Evolutionary conservation across 1,140 invertebrate species (phyloP), one percentile per base, ranked within the genome.

Genomic region (Bactericera cockerelli): DNA sequence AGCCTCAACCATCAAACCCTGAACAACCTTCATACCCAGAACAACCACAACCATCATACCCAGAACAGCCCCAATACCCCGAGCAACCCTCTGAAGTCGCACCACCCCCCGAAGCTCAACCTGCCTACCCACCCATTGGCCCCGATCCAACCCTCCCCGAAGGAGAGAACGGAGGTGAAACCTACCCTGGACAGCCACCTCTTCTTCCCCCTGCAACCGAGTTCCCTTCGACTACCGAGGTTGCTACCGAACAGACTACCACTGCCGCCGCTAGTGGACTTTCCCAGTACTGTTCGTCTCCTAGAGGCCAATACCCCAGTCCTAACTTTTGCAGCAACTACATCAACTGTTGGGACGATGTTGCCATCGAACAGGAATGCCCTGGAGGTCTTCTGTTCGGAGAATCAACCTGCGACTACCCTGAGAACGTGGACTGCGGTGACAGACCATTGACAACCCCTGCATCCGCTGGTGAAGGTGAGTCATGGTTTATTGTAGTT

Each of bases 331-430:
- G 82, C 65, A 76, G 75, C 22, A 78, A 75, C 64, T 85, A 80
- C 66, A 62, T 84, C 0, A 84, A 83, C 65, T 85, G 82, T 61
- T 85, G 82, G 82, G 81, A 83, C 63, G 81, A 79, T 1, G 73
- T 75, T 38, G 79, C 76, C 0, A 70, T 79, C 4, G 81, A 83
- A 62, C 78, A 83, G 65, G 72, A 75, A 11, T 85, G 82, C 63
- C 80, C 81, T 0, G 67, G 68, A 13, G 78, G 77, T 10, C 65
- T 84, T 0, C 66, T 81, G 0, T 85, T 84, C 66, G 59, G 61
- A 16, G 57, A 59, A 24, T 25, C 28, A 10, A 79, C 77, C 58
- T 85, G 82, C 61, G 82, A 84, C 61, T 83, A 79, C 63, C 67
- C 74, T 1, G 69, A 74, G 61, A 81, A 79, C 60, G 81, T 83